These are phyloP conservation scores for Nasonovia ribisnigri DNA, from an alignment of 2,888 invertebrate species.

Conservation along the genomic window DNA sequence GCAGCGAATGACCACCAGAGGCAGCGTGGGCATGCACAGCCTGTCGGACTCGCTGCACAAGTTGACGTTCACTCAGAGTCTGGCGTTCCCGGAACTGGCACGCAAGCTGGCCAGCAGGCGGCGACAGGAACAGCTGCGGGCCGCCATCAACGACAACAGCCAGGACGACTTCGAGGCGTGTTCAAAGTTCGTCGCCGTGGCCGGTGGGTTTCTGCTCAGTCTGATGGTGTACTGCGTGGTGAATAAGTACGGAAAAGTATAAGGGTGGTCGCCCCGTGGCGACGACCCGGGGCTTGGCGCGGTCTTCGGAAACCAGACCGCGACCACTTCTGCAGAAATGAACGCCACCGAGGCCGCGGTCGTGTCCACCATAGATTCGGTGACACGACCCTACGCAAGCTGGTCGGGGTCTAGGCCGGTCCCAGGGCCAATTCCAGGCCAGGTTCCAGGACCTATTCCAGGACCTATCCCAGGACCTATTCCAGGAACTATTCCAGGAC, in stretches of 20 bases:
- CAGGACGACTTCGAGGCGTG: constrained; percentile 80
- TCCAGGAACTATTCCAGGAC: too few relatives aligned
- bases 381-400: neutral
- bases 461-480: too few relatives aligned
- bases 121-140: constrained; percentile 69
- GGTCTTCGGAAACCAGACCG: neutral
- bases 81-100: constrained; percentile 81
- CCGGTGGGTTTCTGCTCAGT: constrained; percentile 78
- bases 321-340: neutral
- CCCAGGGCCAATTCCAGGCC: too few relatives aligned
- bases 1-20: constrained; percentile 77
- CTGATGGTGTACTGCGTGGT: constrained; percentile 81
- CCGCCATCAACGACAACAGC: constrained; percentile 73
- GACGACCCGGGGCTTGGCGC: constrained; percentile 51
- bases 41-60: constrained; percentile 81
- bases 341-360: neutral
- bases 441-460: too few relatives aligned
- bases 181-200: constrained; percentile 79
- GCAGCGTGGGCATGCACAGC: constrained; percentile 79
- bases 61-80: constrained; percentile 80
- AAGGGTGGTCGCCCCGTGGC: constrained; percentile 81
- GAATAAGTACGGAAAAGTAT: constrained; percentile 81
- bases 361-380: neutral
- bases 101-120: constrained; percentile 78
- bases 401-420: neutral